Evolutionary conservation across 2,113 vertebrate species (phyloP).

Genomic region (Willisornis vidua): DNA sequence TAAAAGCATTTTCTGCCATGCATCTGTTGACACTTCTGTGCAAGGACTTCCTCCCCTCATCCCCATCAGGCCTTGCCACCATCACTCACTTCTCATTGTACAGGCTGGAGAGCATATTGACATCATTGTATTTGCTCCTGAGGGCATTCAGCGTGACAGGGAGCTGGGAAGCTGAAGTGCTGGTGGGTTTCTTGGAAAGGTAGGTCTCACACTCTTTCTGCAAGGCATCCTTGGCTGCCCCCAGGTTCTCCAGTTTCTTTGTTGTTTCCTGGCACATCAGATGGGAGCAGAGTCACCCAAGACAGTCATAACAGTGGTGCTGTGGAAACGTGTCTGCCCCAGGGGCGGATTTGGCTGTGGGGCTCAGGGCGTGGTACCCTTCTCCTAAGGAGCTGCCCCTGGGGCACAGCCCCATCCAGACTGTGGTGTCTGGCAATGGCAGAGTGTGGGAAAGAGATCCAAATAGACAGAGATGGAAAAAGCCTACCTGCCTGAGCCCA

Average conservation of each 20-base stretch:
- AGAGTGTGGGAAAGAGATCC: conserved; percentile 5
- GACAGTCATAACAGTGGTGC: not conserved
- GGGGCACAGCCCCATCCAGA: conserved; percentile 9
- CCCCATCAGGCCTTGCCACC: not conserved
- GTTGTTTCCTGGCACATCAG: conserved; percentile 73
- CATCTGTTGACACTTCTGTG: not conserved
- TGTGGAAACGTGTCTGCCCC: not conserved
- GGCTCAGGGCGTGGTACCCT: conserved; percentile 29
- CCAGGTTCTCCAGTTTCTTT: conserved; percentile 78
- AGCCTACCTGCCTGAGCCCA: not conserved
- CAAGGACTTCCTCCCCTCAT: not conserved
- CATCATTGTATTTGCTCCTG: conserved; percentile 83
- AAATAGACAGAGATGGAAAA: not conserved
- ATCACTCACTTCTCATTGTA: conserved; percentile 87
- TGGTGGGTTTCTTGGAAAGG: conserved; percentile 73
- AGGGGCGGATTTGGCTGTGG: not conserved
- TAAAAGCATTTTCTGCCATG: not conserved
- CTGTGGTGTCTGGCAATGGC: not conserved
- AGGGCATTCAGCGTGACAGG: conserved; percentile 78
- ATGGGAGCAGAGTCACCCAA: conserved; percentile 20
- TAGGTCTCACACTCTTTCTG: conserved; percentile 83
- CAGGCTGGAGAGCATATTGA: conserved; percentile 81
- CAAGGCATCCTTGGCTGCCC: conserved; percentile 78
- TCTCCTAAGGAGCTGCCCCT: not conserved
- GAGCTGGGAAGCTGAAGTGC: conserved; percentile 76